These are phyloP conservation scores for Hirudo medicinalis DNA, from an alignment of 1,140 invertebrate genomes.

Conservation along the genomic window DNA sequence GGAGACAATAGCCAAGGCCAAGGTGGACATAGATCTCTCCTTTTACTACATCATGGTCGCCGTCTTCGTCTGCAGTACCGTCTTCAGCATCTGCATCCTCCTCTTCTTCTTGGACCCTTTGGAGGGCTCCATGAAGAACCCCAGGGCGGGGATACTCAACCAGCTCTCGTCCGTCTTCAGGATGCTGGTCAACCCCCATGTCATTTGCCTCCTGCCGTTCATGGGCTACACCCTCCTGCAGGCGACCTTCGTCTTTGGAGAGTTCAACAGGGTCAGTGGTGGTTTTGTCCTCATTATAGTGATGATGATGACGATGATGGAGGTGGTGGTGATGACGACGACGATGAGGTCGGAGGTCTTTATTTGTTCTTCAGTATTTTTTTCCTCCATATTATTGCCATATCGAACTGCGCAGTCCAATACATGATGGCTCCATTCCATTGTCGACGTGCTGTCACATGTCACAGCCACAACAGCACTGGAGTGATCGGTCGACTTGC, in stretches of 20 bases:
- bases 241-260: conserved; percentile 26
- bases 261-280: conserved; percentile 27
- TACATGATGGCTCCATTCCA: too few species aligned
- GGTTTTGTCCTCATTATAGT: background rate
- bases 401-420: too few species aligned
- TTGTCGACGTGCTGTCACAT: too few species aligned
- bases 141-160: conserved; percentile 13
- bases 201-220: conserved; percentile 27
- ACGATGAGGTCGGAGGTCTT: background rate
- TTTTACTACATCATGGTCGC: conserved; percentile 29
- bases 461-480: too few species aligned
- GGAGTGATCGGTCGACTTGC: too few species aligned
- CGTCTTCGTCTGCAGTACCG: conserved; percentile 27
- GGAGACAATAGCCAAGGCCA: background rate
- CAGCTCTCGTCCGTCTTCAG: conserved; percentile 27
- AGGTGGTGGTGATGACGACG: too few species aligned
- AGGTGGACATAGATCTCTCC: conserved; percentile 8
- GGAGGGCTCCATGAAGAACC: conserved; percentile 25
- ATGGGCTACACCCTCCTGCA: conserved; percentile 27
- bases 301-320: background rate
- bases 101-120: conserved; percentile 30
- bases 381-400: background rate
- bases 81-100: conserved; percentile 28
- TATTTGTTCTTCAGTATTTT: background rate
- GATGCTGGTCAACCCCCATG: conserved; percentile 25